Base-by-base conservation (phyloP, 2,888 invertebrate species). In the Drosophila siamana region DNA sequence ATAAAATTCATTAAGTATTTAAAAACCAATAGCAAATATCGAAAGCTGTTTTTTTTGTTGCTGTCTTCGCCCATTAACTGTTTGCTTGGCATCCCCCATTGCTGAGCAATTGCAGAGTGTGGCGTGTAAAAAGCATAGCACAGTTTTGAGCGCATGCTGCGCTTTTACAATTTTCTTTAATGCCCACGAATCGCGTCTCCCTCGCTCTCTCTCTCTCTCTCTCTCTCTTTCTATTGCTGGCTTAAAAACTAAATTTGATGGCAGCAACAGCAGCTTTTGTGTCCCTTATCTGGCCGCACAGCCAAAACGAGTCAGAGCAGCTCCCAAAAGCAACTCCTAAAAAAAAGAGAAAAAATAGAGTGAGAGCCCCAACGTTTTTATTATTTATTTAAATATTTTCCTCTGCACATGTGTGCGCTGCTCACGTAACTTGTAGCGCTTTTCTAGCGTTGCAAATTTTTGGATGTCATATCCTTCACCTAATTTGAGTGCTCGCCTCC, bases 401-500 rank as follows among this genome's bases (percentile, higher is more conserved):
- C 2, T 44, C 4, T 38, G 24, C 43, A 9, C 44, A 9, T 51
- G 30, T 46, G 15, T 46, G 24, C 28, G 22, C 9, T 50, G 41
- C 33, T 43, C 38, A 51, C 44, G 26, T 38, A 46, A 44, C 47
- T 41, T 64, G 63, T 46, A 50, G 40, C 70, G 54, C 56, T 70
- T 71, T 54, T 22, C 38, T 41, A 54, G 24, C 33, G 54, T 60
- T 15, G 61, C 47, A 57, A 56, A 69, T 55, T 67, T 67, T 78
- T 40, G 40, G 54, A 57, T 74, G 69, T 65, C 70, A 72, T 63
- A 86, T 80, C 75, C 86, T 78, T 80, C 70, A 88, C 75, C 86
- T 80, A 88, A 85, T 85, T 88, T 78, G 52, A 22, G 52, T 36
- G 76, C 52, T 44, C 36, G 15, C 4, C 3, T 4, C 6, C 4